Base-by-base conservation (phyloP, 2,888 invertebrate species). In the Pandemis heparana region DNA sequence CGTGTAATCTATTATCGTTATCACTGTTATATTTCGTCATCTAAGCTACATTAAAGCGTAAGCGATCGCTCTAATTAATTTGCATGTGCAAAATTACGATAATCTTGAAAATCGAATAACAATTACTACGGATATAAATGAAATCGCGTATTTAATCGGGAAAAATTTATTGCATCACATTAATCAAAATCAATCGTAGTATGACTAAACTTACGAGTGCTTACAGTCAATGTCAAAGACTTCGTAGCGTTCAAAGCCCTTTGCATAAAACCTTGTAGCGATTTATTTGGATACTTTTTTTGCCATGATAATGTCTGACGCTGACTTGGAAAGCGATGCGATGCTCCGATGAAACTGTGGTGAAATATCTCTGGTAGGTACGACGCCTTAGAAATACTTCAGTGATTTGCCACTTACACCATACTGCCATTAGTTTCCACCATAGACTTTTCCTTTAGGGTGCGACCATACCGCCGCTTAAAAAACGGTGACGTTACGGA, bases 101-200 rank as follows among this genome's bases (percentile, higher is more conserved):
- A 69, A 63, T 69, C 63, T 60, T 69, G 64, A 39, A 69, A 59
- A 59, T 64, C 64, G 69, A 63, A 69, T 73, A 59, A 72, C 56
- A 64, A 71, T 60, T 51, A n/a, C 32, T 51, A n/a, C 32, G 16
- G 59, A 59, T 69, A 64, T 63, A 63, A 71, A 67, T 62, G 9
- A 46, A 66, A 39, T 59, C 68, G 68, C 63, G 64, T 63, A 59
- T 59, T 63, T 39, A 71, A 68, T 68, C 16, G 23, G 16, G 59
- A 51, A 64, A 56, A 69, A 32, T 51, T 64, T n/a, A 73, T 64
- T 51, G 64, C 63, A 64, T 72, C 53, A 72, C 38, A 68, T 68
- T 72, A 68, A 63, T 72, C 72, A 64, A 59, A 56, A 53, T 1
- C 9, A n/a, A 46, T 14, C 41, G 23, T 56, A 53, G 59, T 59